These are phyloP conservation scores for Rousettus leschenaultii DNA, from an alignment of 2,113 vertebrate genomes.

Conservation along the genomic window DNA sequence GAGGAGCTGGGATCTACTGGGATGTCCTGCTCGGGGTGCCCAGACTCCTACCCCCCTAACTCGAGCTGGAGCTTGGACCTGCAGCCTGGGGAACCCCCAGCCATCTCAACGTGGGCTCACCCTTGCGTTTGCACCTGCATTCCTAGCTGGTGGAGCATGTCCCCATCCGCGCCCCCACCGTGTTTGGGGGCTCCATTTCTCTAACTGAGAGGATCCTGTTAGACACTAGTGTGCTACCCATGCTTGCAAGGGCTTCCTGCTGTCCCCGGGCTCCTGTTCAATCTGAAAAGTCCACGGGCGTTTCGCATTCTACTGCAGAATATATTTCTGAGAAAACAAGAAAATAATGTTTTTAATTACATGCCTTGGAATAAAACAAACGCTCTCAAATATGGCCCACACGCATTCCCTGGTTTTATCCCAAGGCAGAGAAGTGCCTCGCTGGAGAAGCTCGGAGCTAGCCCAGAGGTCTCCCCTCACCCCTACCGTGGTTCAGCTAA, in stretches of 20 bases:
- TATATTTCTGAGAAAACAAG: not conserved
- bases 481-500: not conserved
- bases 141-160: rapidly evolving
- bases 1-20: too few species aligned
- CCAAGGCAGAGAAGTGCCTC: not conserved
- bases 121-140: rapidly evolving
- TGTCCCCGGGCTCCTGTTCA: not conserved
- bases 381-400: not conserved
- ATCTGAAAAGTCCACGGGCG: not conserved
- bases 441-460: not conserved
- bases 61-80: not conserved
- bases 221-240: too few species aligned
- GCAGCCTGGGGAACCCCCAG: not conserved
- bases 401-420: not conserved
- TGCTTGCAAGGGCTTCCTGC: not conserved
- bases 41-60: not conserved
- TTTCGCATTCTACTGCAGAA: not conserved
- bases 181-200: not conserved
- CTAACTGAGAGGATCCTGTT: not conserved
- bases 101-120: not conserved
- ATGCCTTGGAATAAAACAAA: not conserved
- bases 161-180: not conserved
- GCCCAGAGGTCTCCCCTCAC: not conserved
- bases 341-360: not conserved
- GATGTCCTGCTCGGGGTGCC: not conserved